Evolutionary conservation across 2,113 vertebrate species (phyloP).

Genomic region (Capreolus pygargus): DNA sequence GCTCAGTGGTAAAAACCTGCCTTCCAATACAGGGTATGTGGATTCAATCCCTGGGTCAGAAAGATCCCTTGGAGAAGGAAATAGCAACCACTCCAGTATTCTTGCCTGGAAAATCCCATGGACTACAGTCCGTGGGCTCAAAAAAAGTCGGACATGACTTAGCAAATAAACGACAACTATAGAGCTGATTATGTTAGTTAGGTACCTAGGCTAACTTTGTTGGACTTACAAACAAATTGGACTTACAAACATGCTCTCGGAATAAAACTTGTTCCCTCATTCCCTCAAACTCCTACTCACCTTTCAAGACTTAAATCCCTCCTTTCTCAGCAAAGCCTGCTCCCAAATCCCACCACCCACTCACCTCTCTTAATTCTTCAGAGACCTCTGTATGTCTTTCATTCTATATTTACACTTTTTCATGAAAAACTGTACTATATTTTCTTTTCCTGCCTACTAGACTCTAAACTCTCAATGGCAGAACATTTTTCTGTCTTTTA

Average conservation of each 20-base stretch:
- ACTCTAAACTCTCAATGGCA: background rate
- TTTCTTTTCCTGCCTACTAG: background rate
- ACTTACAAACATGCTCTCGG: background rate
- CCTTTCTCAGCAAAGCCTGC: accelerated
- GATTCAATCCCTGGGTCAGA: background rate
- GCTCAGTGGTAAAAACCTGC: background rate
- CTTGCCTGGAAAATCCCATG: background rate
- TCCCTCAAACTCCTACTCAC: too few relatives aligned
- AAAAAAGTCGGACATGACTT: background rate
- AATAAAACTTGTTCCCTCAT: background rate
- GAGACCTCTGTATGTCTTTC: background rate
- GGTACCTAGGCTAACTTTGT: background rate
- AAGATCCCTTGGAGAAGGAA: background rate
- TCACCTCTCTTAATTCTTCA: too few relatives aligned
- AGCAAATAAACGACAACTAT: background rate
- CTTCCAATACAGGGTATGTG: background rate
- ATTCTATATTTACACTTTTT: background rate
- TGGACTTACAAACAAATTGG: background rate
- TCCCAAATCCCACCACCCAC: background rate
- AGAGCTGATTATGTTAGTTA: background rate
- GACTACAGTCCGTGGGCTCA: background rate
- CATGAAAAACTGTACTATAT: too few relatives aligned
- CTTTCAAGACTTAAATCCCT: background rate
- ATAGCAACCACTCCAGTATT: background rate
- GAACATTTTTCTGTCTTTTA: background rate